Conservation (phyloP, 2,113 vertebrate species). For the Suncus etruscus region DNA sequence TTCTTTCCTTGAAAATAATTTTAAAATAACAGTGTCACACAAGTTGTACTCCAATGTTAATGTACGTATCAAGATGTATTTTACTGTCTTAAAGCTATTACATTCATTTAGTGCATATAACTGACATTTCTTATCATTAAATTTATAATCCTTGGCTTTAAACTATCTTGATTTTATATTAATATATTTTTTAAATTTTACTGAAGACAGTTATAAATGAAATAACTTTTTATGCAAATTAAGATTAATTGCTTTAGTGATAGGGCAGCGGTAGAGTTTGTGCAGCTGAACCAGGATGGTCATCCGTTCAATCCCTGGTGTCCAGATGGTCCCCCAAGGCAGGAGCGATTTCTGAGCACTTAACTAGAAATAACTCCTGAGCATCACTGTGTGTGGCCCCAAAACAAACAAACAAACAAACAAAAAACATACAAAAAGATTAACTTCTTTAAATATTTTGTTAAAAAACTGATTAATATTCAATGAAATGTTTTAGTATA, state of each 20-base stretch:
- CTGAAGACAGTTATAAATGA: not conserved
- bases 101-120: not conserved
- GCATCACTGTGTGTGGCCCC: no score
- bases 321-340: no score
- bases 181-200: not conserved
- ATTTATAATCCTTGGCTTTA: not conserved
- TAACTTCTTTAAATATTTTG: not conserved
- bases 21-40: constrained; percentile 70
- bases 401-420: no score
- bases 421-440: no score
- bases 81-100: not conserved
- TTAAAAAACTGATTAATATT: constrained; percentile 18
- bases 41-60: constrained; percentile 1
- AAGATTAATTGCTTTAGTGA: not conserved
- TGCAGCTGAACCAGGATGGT: no score
- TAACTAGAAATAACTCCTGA: no score
- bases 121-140: not conserved
- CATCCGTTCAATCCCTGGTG: no score
- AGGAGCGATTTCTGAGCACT: no score
- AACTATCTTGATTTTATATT: not conserved
- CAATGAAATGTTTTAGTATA: not conserved
- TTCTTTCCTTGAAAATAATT: constrained; percentile 90
- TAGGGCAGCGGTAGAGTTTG: no score
- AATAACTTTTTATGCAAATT: not conserved
- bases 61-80: not conserved